Percentiles rank a stretch among this genome's conserved stretches.
These are phyloP conservation scores for Coracias cyanogaster DNA, from an alignment of 2,797 vertebrate species.

Conservation along the genomic window DNA sequence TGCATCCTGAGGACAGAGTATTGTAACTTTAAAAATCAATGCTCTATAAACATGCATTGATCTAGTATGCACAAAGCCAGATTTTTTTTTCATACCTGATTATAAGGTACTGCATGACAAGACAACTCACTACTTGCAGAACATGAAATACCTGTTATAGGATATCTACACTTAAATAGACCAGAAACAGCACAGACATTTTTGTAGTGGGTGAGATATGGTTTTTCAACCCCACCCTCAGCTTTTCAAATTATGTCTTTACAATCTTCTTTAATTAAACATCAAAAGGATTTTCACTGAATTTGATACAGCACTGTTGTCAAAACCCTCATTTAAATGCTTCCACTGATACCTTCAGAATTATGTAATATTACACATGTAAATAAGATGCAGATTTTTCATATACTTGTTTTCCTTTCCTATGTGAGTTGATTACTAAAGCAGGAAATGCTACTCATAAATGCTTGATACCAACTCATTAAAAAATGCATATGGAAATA, in stretches of 20 bases:
- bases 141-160: slow-evolving; percentile 34
- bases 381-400: slow-evolving; percentile 60
- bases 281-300: slow-evolving; percentile 21
- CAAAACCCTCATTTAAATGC: slow-evolving; percentile 19
- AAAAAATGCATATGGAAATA: not conserved
- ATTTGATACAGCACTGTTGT: slow-evolving; percentile 3
- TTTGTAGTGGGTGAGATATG: slow-evolving; percentile 34
- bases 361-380: slow-evolving; percentile 34
- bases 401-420: slow-evolving; percentile 22
- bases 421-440: slow-evolving; percentile 19
- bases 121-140: slow-evolving; percentile 12
- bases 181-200: not conserved
- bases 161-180: not conserved
- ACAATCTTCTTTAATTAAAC: slow-evolving; percentile 33
- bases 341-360: slow-evolving; percentile 30
- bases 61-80: not conserved
- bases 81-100: not conserved
- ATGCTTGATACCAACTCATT: not conserved
- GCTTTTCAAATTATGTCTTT: slow-evolving; percentile 19
- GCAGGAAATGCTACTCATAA: slow-evolving; percentile 45
- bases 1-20: not conserved
- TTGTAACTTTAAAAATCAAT: not conserved
- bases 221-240: slow-evolving; percentile 2
- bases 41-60: not conserved
- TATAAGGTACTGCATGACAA: slow-evolving; percentile 7